Conservation (phyloP, 35 echinoderm and acorn worm species). For the Ophiothrix spiculata region DNA sequence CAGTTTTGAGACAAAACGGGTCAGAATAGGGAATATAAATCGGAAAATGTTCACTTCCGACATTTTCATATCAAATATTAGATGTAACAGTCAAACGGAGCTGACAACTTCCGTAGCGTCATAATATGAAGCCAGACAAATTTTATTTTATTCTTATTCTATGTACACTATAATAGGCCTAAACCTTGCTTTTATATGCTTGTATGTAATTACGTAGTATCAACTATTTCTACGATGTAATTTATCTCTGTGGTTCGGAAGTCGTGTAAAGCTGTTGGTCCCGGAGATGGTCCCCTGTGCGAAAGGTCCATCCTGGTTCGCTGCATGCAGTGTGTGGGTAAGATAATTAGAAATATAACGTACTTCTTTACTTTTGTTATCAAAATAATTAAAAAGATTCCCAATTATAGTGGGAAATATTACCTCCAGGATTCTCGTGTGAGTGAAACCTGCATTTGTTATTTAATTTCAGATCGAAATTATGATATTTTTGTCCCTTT, state of each 20-base stretch:
- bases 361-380: background rate
- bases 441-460: background rate
- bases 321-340: background rate
- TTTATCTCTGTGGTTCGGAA: no score
- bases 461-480: background rate
- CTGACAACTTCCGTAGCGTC: background rate
- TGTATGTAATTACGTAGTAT: background rate
- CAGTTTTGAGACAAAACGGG: background rate
- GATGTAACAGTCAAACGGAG: background rate
- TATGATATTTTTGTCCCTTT: background rate
- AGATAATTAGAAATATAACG: background rate
- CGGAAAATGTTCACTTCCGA: constrained; percentile 5
- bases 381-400: background rate
- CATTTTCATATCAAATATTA: background rate
- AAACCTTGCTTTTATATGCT: background rate
- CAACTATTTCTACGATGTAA: background rate
- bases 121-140: background rate
- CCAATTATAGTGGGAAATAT: background rate
- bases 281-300: no score
- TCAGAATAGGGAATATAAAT: background rate
- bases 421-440: background rate
- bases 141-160: background rate
- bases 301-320: background rate
- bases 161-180: background rate
- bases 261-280: no score